Evolutionary conservation across 2,797 vertebrate genomes (phyloP).

Genomic region (Catharus ustulatus): DNA sequence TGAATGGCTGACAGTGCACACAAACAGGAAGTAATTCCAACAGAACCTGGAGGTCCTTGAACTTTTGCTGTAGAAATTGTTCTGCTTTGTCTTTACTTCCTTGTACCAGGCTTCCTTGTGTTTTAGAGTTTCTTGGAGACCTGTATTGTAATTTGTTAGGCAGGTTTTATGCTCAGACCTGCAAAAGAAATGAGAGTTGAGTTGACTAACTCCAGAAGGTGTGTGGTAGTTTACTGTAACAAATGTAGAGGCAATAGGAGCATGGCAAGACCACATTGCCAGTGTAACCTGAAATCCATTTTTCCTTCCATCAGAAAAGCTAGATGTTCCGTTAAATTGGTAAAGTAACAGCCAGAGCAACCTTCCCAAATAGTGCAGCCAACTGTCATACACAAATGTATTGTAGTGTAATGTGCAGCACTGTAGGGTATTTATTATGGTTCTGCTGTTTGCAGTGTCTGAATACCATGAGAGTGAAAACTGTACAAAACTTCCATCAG

Average conservation of each 20-base stretch:
- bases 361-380: neutral
- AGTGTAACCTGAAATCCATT: neutral
- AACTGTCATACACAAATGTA: neutral
- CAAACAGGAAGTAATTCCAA: neutral
- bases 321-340: neutral
- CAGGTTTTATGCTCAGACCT: neutral
- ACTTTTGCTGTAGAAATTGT: neutral
- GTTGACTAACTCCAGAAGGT: neutral
- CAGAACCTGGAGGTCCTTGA: neutral
- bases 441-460: neutral
- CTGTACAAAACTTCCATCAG: neutral
- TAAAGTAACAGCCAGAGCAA: neutral
- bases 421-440: neutral
- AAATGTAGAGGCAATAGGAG: neutral
- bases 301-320: neutral
- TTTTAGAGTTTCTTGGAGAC: neutral
- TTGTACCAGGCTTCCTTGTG: neutral
- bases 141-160: neutral
- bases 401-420: neutral
- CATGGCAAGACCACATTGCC: neutral
- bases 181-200: neutral
- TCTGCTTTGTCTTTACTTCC: neutral
- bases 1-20: neutral
- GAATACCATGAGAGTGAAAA: neutral
- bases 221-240: neutral